Percentiles rank a stretch among this genome's conserved stretches.
Conservation (phyloP, 2,888 invertebrate genomes). For the Coenonympha arcania region DNA sequence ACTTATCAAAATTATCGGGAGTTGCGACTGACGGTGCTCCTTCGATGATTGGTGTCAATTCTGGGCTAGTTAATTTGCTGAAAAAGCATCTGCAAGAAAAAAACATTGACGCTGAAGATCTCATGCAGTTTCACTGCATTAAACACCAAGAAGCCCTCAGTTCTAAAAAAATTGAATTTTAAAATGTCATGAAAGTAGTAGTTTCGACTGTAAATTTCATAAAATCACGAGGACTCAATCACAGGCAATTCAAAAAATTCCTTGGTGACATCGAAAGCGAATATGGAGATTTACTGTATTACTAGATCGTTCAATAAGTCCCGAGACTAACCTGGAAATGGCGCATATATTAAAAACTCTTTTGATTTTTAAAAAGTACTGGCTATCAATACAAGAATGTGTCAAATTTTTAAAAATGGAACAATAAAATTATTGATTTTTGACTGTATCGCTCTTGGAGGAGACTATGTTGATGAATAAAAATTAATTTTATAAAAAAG, state of each 20-base stretch:
- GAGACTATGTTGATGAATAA: too few relatives aligned
- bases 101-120: too few relatives aligned
- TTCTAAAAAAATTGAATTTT: not conserved
- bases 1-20: slow-evolving; percentile 23
- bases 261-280: slow-evolving; percentile 3
- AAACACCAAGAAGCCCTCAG: slow-evolving; percentile 13
- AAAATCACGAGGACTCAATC: slow-evolving; percentile 8
- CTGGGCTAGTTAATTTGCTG: slow-evolving; percentile 18
- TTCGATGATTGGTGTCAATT: slow-evolving; percentile 28
- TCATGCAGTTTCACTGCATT: slow-evolving; percentile 5
- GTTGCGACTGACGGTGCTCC: slow-evolving; percentile 28
- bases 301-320: too few relatives aligned
- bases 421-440: too few relatives aligned
- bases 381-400: too few relatives aligned
- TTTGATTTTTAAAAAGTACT: too few relatives aligned
- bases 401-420: too few relatives aligned
- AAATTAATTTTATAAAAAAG: too few relatives aligned
- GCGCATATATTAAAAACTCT: too few relatives aligned
- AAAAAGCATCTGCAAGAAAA: slow-evolving; percentile 27
- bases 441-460: too few relatives aligned
- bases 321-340: too few relatives aligned
- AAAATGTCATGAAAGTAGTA: too few relatives aligned
- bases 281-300: not conserved
- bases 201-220: slow-evolving; percentile 17
- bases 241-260: not conserved